Conservation (phyloP, 2,888 invertebrate genomes). For the Tridacna gigas region DNA sequence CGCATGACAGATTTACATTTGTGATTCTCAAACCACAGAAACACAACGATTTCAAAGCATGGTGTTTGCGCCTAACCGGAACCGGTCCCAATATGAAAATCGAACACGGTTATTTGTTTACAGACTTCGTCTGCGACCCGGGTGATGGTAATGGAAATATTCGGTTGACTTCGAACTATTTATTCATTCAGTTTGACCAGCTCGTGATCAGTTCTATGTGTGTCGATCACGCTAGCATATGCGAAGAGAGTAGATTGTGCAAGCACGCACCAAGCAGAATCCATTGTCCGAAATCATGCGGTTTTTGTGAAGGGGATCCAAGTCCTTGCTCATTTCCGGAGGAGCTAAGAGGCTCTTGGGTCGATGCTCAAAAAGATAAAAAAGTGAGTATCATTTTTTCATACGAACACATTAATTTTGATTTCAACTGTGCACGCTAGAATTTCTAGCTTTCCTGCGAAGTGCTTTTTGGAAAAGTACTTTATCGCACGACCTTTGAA, state of each 20-base stretch:
- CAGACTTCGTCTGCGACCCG: conserved; percentile 76
- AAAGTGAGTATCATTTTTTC: conserved; percentile 26
- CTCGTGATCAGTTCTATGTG: conserved; percentile 69
- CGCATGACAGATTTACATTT: conserved; percentile 69
- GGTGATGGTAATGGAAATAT: conserved; percentile 62
- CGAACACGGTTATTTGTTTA: conserved; percentile 70
- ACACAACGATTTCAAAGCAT: conserved; percentile 54
- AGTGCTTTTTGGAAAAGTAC: too few species aligned
- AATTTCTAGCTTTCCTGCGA: too few species aligned
- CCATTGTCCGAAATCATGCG: conserved; percentile 66
- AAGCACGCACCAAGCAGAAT: conserved; percentile 38
- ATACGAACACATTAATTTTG: too few species aligned
- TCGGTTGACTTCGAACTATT: conserved; percentile 60
- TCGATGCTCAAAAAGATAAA: conserved; percentile 52
- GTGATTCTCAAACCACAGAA: conserved; percentile 65
- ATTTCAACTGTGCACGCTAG: too few species aligned
- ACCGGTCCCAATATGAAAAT: conserved; percentile 58
- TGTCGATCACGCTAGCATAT: conserved; percentile 73
- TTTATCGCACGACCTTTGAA: too few species aligned
- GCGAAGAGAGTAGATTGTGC: conserved; percentile 70
- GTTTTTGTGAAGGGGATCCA: conserved; percentile 67
- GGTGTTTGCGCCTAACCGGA: conserved; percentile 72
- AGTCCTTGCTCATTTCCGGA: conserved; percentile 73
- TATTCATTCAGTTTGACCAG: conserved; percentile 61
- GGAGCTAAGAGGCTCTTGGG: conserved; percentile 71